Evolutionary conservation across 1,140 invertebrate genomes (phyloP), one percentile per base, ranked within the genome.

Genomic region (Leptopilina boulardi): DNA sequence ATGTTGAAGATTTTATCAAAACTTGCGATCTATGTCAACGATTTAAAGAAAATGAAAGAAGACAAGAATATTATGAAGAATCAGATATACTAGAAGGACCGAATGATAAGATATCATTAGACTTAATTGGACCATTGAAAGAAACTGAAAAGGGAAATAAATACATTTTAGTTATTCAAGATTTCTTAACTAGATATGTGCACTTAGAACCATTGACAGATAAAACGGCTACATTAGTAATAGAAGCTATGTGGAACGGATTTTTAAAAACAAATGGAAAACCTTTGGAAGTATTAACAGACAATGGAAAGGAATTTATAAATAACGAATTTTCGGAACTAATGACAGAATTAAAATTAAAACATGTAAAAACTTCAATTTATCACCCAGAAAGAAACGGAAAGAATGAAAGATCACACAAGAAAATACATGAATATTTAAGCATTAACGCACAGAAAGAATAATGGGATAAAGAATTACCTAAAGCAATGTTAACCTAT

Each of bases 131-230:
- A 73, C 42, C 72, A 21, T 54, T 73, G 23, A 34, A 73, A 34
- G 54, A n/a, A 18, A 51, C 72, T 6, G 21, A 21, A 23, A 21
- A 18, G 0, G 30, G 41, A 51, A 26, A 51, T 21, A 47, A 51
- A 26, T 73, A 73, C n/a, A 19, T 73, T 11, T 19, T 73, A 15
- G 71, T 73, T 9, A 21, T 73, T 44, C 71, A 73, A 47, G 71
- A 73, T 21, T 73, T n/a, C 44, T 21, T 73, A 23, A 73, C 38
- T 19, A 73, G 44, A 73, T 73, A 30, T 44, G 38, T 73, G 8
- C 11, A 47, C 21, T 15, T 73, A 10, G 41, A 42, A 18, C 30
- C 70, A 30, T n/a, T 73, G 19, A 44, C 2, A 13, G 21, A 73
- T 18, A 47, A 73, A 47, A 73, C 42, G 8, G 70, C 70, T 9